Evolutionary conservation across 2,113 vertebrate genomes (phyloP).

Genomic region (Cyrtonyx montezumae): DNA sequence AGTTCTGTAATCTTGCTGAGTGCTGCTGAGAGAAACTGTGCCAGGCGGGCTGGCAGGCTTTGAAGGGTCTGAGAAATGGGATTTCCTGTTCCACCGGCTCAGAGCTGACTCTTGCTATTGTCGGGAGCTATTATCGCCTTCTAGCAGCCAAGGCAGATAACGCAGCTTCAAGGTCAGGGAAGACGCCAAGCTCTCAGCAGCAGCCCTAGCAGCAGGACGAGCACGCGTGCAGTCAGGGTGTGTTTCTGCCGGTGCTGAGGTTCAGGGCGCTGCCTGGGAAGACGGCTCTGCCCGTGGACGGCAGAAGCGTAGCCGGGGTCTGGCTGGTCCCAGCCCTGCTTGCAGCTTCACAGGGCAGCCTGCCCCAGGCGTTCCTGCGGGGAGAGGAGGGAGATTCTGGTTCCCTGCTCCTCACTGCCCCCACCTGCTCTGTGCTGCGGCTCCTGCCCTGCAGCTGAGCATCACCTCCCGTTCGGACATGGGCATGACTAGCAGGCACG

Average conservation of each 20-base stretch:
- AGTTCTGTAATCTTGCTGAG: slow-evolving; percentile 60
- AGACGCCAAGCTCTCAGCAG: neutral
- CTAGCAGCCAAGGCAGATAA: slow-evolving; percentile 46
- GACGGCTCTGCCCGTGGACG: neutral
- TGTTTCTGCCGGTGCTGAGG: neutral
- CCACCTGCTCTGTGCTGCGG: neutral
- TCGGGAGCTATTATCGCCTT: slow-evolving; percentile 56
- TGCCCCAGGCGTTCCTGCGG: neutral
- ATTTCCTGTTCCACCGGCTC: slow-evolving; percentile 67
- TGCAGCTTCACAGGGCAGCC: neutral
- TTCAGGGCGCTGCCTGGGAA: neutral
- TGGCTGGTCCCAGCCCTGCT: neutral
- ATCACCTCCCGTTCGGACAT: rapidly evolving
- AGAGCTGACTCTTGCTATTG: slow-evolving; percentile 57
- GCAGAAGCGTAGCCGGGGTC: neutral
- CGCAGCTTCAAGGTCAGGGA: slow-evolving; percentile 57
- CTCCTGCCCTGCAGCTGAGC: neutral
- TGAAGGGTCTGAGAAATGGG: slow-evolving; percentile 70
- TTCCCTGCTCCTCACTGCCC: neutral
- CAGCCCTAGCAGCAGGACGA: neutral
- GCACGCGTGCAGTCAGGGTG: neutral
- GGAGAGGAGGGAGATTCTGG: neutral
- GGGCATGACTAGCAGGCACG: neutral
- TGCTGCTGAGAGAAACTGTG: slow-evolving; percentile 46
- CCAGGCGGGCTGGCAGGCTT: slow-evolving; percentile 65